Percentiles rank a stretch among this genome's conserved stretches.
Conservation (phyloP, 1,140 invertebrate species). For the Homalodisca vitripennis region DNA sequence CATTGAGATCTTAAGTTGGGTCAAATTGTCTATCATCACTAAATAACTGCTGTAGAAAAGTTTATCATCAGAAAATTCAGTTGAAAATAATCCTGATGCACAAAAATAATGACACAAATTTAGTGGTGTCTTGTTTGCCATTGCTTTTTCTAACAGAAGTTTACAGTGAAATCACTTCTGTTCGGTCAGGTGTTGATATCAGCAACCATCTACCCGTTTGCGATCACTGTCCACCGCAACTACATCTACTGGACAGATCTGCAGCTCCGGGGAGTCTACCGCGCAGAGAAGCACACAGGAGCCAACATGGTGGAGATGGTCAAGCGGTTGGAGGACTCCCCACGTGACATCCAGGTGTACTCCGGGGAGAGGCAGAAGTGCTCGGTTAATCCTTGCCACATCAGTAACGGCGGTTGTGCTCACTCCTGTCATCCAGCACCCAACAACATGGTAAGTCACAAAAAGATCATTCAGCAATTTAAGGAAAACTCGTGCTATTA, state of each 20-base stretch:
- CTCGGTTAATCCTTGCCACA: conserved; percentile 78
- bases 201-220: conserved; percentile 95
- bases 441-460: conserved; percentile 66
- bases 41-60: too few relatives aligned
- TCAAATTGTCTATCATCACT: too few relatives aligned
- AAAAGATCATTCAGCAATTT: too few relatives aligned
- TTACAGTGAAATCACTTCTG: too few relatives aligned
- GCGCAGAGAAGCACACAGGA: conserved; percentile 96
- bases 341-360: conserved; percentile 88
- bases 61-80: too few relatives aligned
- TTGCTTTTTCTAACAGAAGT: too few relatives aligned
- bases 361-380: conserved; percentile 79
- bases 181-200: conserved; percentile 67
- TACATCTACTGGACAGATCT: conserved; percentile 99
- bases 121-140: too few relatives aligned
- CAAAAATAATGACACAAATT: too few relatives aligned
- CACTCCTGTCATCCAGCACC: conserved; percentile 90
- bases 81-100: too few relatives aligned
- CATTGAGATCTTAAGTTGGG: too few relatives aligned
- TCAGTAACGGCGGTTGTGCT: conserved; percentile 95
- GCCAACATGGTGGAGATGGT: conserved; percentile 93
- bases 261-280: conserved; percentile 88
- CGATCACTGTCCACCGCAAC: conserved; percentile 86
- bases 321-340: conserved; percentile 84
- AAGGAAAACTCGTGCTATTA: too few relatives aligned